phyloP scores from a whole-genome alignment of 2,113 vertebrate genomes.

The Lagopus muta region DNA sequence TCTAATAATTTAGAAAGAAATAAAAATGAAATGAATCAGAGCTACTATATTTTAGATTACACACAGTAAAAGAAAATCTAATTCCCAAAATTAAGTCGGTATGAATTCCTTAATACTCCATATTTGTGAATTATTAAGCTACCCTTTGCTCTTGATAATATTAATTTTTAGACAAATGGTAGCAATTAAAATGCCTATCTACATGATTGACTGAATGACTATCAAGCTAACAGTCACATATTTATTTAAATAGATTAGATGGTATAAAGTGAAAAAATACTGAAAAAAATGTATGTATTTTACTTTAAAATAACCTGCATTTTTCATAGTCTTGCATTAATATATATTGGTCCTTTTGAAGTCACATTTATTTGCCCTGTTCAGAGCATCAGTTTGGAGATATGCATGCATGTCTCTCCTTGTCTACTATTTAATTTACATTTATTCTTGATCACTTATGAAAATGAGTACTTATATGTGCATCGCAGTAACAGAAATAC shows the following conservation, averaged over 20 bases:
- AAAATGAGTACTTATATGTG: neutral
- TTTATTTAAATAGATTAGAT: neutral
- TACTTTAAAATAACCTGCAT: neutral
- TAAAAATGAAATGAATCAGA: constrained; percentile 12
- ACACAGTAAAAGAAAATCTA: constrained; percentile 25
- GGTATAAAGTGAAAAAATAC: neutral
- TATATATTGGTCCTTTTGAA: neutral
- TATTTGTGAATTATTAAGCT: neutral
- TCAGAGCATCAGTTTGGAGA: neutral
- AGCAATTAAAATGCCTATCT: neutral
- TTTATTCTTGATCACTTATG: neutral
- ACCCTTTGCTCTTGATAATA: neutral
- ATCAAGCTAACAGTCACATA: neutral
- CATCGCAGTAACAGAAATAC: neutral
- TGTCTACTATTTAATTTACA: neutral
- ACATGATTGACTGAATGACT: neutral
- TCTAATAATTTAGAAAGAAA: neutral
- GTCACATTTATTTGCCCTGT: neutral
- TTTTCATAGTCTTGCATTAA: neutral
- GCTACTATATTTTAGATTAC: neutral
- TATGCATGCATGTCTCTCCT: neutral
- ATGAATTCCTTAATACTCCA: neutral
- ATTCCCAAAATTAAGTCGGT: constrained; percentile 1
- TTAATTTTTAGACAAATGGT: neutral
- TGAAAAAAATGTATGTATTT: neutral